Evolutionary conservation across 2,797 vertebrate species (phyloP).

Genomic region (Lutra lutra): DNA sequence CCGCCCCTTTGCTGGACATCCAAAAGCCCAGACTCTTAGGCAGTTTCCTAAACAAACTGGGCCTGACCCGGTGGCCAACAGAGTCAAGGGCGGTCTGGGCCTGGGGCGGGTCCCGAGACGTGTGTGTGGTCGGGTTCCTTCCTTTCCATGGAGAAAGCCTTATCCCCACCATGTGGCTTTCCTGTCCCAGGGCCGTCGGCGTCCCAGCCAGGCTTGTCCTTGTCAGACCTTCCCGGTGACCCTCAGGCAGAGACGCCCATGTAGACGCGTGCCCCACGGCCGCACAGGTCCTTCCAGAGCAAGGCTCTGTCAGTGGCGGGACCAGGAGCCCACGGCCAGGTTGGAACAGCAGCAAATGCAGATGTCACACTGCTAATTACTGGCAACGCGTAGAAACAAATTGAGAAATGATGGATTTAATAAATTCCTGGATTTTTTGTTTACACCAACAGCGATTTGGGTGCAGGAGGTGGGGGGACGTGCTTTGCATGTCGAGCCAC

Average conservation of each 20-base stretch:
- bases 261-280: no score
- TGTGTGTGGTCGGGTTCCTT: accelerated
- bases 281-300: accelerated
- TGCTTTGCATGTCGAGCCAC: conserved; percentile 9
- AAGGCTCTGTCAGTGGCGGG: accelerated
- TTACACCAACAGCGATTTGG: background rate
- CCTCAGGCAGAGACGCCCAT: accelerated
- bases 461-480: background rate
- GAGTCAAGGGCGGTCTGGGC: background rate
- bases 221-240: accelerated
- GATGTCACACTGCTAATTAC: background rate
- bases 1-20: background rate
- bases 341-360: background rate
- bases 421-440: background rate
- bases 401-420: background rate
- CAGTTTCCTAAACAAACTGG: conserved; percentile 44
- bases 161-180: accelerated
- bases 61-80: conserved; percentile 10
- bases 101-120: background rate
- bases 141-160: accelerated
- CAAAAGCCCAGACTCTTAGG: background rate
- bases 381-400: background rate
- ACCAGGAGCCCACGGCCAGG: accelerated
- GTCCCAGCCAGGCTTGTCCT: accelerated
- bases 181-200: accelerated